These are phyloP conservation scores for Corydoras sp. DNA, from an alignment of 2,113 vertebrate species.

Conservation along the genomic window DNA sequence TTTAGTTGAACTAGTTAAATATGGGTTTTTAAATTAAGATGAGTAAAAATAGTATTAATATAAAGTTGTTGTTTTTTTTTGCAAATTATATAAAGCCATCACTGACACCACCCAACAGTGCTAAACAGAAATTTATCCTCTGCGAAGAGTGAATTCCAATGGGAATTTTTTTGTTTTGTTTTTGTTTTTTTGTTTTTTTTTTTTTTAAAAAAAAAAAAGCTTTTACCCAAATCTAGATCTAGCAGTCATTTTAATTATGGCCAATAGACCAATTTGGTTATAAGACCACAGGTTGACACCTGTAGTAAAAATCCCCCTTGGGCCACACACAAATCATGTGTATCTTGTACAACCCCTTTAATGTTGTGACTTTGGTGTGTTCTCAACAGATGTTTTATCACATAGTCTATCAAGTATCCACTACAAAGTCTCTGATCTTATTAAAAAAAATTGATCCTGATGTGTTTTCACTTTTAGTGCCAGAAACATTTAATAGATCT, in stretches of 20 bases:
- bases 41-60: too few relatives aligned
- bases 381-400: constrained; percentile 32
- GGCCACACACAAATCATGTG: constrained; percentile 21
- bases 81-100: background rate
- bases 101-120: background rate
- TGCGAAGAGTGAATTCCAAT: constrained; percentile 38
- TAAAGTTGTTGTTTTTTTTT: too few relatives aligned
- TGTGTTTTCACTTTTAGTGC: too few relatives aligned
- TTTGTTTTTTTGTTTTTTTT: too few relatives aligned
- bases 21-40: too few relatives aligned
- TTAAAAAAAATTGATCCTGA: too few relatives aligned
- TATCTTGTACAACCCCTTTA: constrained; percentile 22
- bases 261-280: constrained; percentile 42
- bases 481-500: background rate
- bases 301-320: constrained; percentile 20
- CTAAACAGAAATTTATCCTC: constrained; percentile 31
- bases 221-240: constrained; percentile 39
- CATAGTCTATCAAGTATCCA: background rate
- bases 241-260: constrained; percentile 25
- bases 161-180: constrained; percentile 31
- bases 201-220: background rate
- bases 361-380: constrained; percentile 26
- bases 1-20: too few relatives aligned
- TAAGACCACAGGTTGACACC: constrained; percentile 33
- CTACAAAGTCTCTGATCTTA: too few relatives aligned